Base-by-base conservation (phyloP, 2,113 vertebrate genomes). In the Coregonus clupeaformis region DNA sequence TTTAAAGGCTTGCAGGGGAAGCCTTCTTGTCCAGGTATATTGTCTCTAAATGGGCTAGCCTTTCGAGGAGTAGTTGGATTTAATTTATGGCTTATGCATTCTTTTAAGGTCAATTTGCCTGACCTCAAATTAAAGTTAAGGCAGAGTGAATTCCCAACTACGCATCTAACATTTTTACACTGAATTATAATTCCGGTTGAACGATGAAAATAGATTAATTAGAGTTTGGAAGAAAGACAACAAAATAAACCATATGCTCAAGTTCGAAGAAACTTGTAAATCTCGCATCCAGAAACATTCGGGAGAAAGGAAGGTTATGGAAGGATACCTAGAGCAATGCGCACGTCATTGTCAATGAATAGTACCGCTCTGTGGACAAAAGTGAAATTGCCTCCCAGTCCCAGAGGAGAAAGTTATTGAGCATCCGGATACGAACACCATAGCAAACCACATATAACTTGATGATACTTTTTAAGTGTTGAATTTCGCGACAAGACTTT, bases 61-160 rank as follows among this genome's bases (percentile, higher is more conserved):
- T 83, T 83, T 91, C 90, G 89, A 86, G 94, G 92, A 92, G 93
- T 94, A 92, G 94, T 96, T 95, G 84, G 90, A 94, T 95, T 94
- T 94, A 96, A 98, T 98, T 96, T 97, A 98, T 95, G 94, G 92
- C 94, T 95, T 94, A 91, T 94, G 95, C 96, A 96, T 99, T 98
- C 95, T 96, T 97, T 90, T 93, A 92, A 94, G 95, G 96, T 96
- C 95, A 95, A 91, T 95, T 95, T 95, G 92, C 94, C 91, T 96
- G 95, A 97, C 95, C 96, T 93, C 94, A 84, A 89, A 92, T 88
- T 89, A 95, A 94, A 96, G 95, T 95, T 93, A 89, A 94, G 93
- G 90, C 92, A 88, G 94, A 93, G 86, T 84, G 71, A 72, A 87
- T 88, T 92, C 89, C 89, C 86, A 89, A 81, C 85, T 64, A 68